phyloP scores from a whole-genome alignment of 2,113 vertebrate species.

The Heterocephalus glaber region DNA sequence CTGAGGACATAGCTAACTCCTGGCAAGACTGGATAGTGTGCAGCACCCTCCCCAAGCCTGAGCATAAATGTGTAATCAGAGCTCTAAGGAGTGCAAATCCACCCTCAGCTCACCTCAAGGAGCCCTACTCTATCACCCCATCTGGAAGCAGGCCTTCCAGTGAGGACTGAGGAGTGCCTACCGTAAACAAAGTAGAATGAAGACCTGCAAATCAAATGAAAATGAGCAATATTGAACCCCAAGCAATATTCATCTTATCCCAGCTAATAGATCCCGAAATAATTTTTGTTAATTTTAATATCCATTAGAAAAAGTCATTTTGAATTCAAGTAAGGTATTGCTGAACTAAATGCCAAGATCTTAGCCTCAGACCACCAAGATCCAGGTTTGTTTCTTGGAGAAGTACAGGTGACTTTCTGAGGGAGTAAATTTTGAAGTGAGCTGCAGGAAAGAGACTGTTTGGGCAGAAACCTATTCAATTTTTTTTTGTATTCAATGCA shows the following conservation, averaged over 20 bases:
- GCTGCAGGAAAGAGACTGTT: not conserved
- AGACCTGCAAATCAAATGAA: not conserved
- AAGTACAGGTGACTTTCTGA: not conserved
- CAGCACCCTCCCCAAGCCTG: not conserved
- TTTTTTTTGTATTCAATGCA: not conserved
- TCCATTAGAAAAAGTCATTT: conserved; percentile 32
- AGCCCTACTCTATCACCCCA: fast-evolving
- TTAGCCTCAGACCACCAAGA: conserved; percentile 32
- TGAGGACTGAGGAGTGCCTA: not conserved
- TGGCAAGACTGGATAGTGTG: too few species aligned
- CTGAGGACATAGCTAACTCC: fast-evolving
- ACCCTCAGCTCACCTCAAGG: not conserved
- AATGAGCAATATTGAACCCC: not conserved
- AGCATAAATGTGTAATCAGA: fast-evolving
- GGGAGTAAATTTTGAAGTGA: not conserved
- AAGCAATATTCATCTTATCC: not conserved
- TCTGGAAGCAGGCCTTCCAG: not conserved
- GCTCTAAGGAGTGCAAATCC: too few species aligned
- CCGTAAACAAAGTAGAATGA: not conserved
- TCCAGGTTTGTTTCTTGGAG: conserved; percentile 31
- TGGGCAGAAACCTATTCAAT: not conserved
- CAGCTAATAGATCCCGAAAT: conserved; percentile 35
- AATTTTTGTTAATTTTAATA: not conserved
- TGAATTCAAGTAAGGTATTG: conserved; percentile 46
- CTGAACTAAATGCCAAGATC: conserved; percentile 22